Evolutionary conservation across 2,113 vertebrate genomes (phyloP), one percentile per base, ranked within the genome.

Genomic region (Euleptes europaea): DNA sequence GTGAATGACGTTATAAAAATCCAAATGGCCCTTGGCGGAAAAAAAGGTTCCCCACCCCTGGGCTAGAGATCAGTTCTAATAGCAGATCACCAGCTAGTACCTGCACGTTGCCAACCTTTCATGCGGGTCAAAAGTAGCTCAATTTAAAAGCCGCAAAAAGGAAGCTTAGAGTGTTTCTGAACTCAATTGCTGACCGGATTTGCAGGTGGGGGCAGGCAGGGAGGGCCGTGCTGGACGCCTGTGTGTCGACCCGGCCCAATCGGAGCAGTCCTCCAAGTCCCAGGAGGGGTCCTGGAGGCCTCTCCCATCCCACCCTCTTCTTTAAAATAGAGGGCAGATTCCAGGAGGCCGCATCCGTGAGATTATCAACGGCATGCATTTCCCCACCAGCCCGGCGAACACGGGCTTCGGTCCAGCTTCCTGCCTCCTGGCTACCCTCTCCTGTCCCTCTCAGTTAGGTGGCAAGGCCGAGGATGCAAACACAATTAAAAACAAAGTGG

Each of bases 351-450:
- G 31, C 70, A 42, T 44, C 78, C 19, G 40, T 28, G 54, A 60
- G 71, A 74, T 65, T 74, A 65, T 65, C 82, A 78, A 90, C 80
- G 78, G 72, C 84, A 90, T 57, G 80, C 86, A 85, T 83, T 83
- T 14, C 88, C 67, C 73, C 73, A 49, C 88, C 81, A 49, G 38
- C 85, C 79, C 54, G 0, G 12, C 49, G 0, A n/a, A 65, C 76
- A 80, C 88, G 92, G 93, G 91, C 89, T 86, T 86, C 83, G 88
- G 78, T 84, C 89, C 70, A 88, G 77, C 83, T 54, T 77, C 74
- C 82, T 82, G 85, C 82, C 74, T 86, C 90, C 88, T 76, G 94
- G 89, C 91, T 91, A 88, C 92, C 92, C 92, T 15, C 85, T 77
- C 87, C 87, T 83, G 5, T 35, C 78, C 31, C 87, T 49, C 79